A percentile compares a stretch with the other conserved stretches of the same genome.
phyloP scores from a whole-genome alignment of 2,888 invertebrate species.

The Sphinx pinastri region DNA sequence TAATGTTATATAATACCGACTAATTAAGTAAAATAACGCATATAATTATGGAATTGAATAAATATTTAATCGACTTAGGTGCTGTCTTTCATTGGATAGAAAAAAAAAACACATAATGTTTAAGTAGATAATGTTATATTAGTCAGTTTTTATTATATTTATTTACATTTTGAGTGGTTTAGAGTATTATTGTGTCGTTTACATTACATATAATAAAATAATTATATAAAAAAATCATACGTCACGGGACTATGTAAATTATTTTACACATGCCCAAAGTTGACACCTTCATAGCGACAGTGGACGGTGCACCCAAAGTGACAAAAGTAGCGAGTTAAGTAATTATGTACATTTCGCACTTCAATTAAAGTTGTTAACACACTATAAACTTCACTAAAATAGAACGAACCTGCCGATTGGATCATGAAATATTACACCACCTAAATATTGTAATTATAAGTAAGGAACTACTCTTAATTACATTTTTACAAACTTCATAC shows the following conservation, averaged over 20 bases:
- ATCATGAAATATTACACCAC: slow-evolving; percentile 8
- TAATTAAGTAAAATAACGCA: too few relatives aligned
- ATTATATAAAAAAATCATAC: neutral
- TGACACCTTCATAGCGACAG: slow-evolving; percentile 36
- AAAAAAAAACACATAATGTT: neutral
- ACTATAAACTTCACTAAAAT: slow-evolving; percentile 44
- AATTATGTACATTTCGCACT: slow-evolving; percentile 61
- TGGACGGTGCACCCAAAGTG: slow-evolving; percentile 48
- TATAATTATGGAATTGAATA: too few relatives aligned
- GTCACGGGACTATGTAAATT: neutral
- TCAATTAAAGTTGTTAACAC: slow-evolving; percentile 64
- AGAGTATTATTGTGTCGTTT: slow-evolving; percentile 8
- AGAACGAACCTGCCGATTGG: slow-evolving; percentile 28
- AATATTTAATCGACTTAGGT: too few relatives aligned
- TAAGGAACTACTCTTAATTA: neutral
- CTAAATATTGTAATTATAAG: neutral
- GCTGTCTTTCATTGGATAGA: neutral
- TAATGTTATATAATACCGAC: too few relatives aligned
- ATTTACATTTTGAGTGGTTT: slow-evolving; percentile 21
- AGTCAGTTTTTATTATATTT: slow-evolving; percentile 7
- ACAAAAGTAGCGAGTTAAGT: slow-evolving; percentile 64
- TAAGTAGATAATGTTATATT: neutral
- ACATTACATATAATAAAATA: neutral
- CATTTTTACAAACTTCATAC: slow-evolving; percentile 7
- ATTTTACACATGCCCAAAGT: slow-evolving; percentile 1